Evolutionary conservation across 2,888 invertebrate genomes (phyloP).

Genomic region (Rhamnusium bicolor): DNA sequence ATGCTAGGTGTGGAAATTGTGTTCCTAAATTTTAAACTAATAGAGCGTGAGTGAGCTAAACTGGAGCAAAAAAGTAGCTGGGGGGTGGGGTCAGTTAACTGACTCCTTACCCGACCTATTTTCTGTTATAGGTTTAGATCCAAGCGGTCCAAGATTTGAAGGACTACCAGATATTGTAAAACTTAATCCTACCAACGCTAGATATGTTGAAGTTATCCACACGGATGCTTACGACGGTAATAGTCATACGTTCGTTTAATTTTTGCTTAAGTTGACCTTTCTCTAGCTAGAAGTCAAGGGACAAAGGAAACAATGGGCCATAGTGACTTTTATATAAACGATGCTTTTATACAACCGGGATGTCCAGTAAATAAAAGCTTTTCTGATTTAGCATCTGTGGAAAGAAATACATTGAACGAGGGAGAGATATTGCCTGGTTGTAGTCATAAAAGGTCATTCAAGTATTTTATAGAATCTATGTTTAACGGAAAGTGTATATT

Average conservation of each 20-base stretch:
- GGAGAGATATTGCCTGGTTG: conserved; percentile 69
- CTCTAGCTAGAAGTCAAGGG: conserved; percentile 67
- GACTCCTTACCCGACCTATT: background rate
- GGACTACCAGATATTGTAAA: conserved; percentile 72
- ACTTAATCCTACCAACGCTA: conserved; percentile 73
- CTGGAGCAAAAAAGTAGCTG: no score
- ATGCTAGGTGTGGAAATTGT: no score
- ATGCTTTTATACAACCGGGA: conserved; percentile 67
- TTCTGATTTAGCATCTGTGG: conserved; percentile 59
- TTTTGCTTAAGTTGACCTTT: conserved; percentile 21
- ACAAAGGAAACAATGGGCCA: conserved; percentile 65
- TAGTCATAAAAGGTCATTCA: conserved; percentile 69
- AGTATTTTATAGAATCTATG: conserved; percentile 69
- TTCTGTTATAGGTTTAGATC: conserved; percentile 72
- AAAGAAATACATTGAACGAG: conserved; percentile 59
- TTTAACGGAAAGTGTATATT: conserved; percentile 65
- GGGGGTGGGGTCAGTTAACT: background rate
- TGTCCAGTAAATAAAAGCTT: conserved; percentile 62
- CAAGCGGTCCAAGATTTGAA: conserved; percentile 75
- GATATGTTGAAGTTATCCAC: conserved; percentile 76
- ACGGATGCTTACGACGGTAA: conserved; percentile 70
- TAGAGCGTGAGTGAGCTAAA: no score
- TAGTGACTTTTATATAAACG: conserved; percentile 69
- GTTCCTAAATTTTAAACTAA: no score
- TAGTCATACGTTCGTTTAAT: background rate